Conservation (phyloP, 2,113 vertebrate genomes). For the Cranoglanis bouderius region DNA sequence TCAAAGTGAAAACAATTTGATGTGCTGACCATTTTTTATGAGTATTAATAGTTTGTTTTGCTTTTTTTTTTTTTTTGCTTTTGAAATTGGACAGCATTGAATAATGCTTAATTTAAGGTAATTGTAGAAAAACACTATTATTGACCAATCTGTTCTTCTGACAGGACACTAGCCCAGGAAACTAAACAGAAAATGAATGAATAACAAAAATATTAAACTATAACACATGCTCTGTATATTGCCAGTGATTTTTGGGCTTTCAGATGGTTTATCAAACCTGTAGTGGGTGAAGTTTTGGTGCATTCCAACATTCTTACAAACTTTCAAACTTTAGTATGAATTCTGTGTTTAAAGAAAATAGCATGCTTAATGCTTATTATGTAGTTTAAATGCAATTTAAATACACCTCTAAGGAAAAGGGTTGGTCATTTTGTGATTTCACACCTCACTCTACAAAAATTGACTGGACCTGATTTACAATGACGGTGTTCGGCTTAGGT, state of each 20-base stretch:
- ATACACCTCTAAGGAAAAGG: neutral
- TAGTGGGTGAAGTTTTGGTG: neutral
- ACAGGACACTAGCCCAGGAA: neutral
- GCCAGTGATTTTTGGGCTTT: neutral
- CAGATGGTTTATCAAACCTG: neutral
- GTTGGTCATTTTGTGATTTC: neutral
- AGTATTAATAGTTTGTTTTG: neutral
- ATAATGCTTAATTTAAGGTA: neutral
- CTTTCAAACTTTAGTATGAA: neutral
- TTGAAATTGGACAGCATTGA: neutral
- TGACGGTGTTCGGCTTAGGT: neutral
- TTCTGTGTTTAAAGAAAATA: neutral
- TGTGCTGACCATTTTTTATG: no score
- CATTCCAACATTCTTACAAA: neutral
- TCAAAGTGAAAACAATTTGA: neutral
- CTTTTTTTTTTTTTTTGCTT: neutral
- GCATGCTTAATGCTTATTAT: neutral
- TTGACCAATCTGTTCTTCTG: neutral
- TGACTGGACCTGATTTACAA: no score
- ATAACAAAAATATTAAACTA: neutral
- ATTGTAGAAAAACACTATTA: neutral
- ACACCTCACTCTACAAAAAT: neutral
- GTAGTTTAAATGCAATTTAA: neutral
- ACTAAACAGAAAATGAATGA: neutral
- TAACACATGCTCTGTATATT: neutral